A percentile compares a stretch with the other conserved stretches of the same genome.
phyloP scores from a whole-genome alignment of 2,113 vertebrate species.

The Pholis gunnellus region DNA sequence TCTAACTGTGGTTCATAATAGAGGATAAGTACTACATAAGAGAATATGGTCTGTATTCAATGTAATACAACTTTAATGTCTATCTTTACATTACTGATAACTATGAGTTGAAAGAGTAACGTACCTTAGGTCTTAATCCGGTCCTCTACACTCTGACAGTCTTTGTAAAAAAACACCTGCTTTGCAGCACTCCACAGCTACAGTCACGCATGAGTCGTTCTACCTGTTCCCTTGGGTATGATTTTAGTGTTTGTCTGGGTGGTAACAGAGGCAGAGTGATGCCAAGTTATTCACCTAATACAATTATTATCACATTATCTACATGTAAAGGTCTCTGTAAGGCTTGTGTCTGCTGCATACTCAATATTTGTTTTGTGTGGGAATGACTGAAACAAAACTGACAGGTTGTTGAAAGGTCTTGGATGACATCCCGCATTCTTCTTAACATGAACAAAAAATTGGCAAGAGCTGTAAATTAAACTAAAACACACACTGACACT shows the following conservation, averaged over 20 bases:
- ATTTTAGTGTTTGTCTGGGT: neutral
- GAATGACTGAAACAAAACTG: neutral
- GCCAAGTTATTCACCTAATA: neutral
- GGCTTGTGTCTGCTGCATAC: neutral
- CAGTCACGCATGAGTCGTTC: neutral
- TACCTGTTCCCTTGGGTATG: constrained; percentile 17
- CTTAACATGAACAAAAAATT: neutral
- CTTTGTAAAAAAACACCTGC: neutral
- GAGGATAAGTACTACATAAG: neutral
- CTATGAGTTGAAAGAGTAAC: neutral
- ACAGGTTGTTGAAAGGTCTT: too few relatives aligned
- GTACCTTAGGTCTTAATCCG: neutral
- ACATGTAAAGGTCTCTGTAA: neutral
- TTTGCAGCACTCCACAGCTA: fast-evolving
- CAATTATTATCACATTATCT: neutral
- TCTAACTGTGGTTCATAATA: neutral
- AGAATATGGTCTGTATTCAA: neutral
- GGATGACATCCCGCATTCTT: neutral
- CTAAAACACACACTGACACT: neutral
- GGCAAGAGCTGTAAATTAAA: neutral
- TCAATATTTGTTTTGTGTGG: too few relatives aligned
- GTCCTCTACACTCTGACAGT: neutral
- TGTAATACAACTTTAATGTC: neutral
- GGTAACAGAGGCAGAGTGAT: too few relatives aligned
- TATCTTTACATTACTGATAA: neutral